Evolutionary conservation across 2,797 vertebrate genomes (phyloP), one percentile per base, ranked within the genome.

Genomic region (Channa striata): DNA sequence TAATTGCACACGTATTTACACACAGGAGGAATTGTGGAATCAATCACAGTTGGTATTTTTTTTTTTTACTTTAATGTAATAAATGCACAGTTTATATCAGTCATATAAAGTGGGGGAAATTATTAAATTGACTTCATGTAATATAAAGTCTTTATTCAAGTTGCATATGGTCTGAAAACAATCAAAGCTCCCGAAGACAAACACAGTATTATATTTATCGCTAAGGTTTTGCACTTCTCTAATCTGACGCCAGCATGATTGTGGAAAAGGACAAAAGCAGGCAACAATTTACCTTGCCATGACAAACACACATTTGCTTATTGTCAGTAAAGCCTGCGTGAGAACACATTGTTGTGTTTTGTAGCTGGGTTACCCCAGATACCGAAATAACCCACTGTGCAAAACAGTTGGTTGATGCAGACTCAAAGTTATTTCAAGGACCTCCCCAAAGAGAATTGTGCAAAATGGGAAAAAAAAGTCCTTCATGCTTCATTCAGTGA

Each of bases 351-450:
- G 72, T 81, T 63, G 65, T 75, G 69, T 81, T 86, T 73, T 81
- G 66, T 80, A 59, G 77, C 72, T 77, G 54, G 66, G 83, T 83
- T 88, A 88, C 81, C 84, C 87, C 65, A 88, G 79, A 89, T 90
- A 87, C 86, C 50, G 71, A 86, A 91, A 88, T 89, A 89, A 89
- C 81, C 80, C 25, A 17, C 83, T 77, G 82, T 77, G 79, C 68
- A 85, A 89, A 90, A 87, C 77, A 72, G 66, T 86, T 65, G 66
- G 60, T 80, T 82, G 80, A 82, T 77, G 66, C 63, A 64, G 80
- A 81, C 77, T 89, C 81, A 89, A 89, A 88, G 86, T 89, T 89
- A 91, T 89, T 90, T 88, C 82, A 91, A 91, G 85, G 90, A 88
- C 77, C 86, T 91, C 86, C 87, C 82, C 36, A 50, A 84, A 86